These are phyloP conservation scores for Castor canadensis DNA, from an alignment of 2,113 vertebrate genomes.

Conservation along the genomic window DNA sequence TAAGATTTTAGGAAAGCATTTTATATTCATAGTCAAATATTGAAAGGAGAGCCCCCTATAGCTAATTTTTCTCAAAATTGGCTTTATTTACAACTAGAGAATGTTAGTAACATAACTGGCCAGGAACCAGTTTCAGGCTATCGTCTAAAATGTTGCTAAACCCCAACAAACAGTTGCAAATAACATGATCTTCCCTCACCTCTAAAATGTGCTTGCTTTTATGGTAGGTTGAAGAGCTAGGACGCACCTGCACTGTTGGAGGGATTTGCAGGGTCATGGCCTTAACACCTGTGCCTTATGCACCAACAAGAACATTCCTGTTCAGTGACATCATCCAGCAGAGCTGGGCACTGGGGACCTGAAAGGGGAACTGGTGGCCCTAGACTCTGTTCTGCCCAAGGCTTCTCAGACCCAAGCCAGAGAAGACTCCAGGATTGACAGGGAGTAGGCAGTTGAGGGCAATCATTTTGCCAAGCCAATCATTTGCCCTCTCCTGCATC, in stretches of 20 bases:
- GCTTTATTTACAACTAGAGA: background rate
- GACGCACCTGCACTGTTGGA: rapidly evolving
- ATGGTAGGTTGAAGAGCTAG: background rate
- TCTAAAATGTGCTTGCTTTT: background rate
- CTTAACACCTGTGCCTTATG: rapidly evolving
- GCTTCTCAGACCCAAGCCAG: background rate
- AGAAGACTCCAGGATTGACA: background rate
- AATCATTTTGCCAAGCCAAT: background rate
- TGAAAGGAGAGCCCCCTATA: background rate
- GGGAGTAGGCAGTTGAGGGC: too few species aligned
- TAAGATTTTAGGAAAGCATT: background rate
- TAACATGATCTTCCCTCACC: background rate
- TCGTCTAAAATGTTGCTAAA: background rate
- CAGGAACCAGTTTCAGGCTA: background rate
- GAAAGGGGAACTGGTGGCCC: background rate
- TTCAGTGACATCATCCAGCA: background rate
- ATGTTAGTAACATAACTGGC: too few species aligned
- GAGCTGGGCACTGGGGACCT: background rate
- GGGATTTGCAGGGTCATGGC: background rate
- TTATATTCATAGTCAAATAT: background rate
- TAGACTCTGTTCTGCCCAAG: too few species aligned
- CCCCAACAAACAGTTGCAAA: background rate
- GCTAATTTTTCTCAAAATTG: background rate
- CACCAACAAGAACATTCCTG: background rate
- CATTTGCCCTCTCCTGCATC: background rate